Evolutionary conservation across 1,140 invertebrate genomes (phyloP), one percentile per base, ranked within the genome.

Genomic region (Stegodyphus mimosarum): DNA sequence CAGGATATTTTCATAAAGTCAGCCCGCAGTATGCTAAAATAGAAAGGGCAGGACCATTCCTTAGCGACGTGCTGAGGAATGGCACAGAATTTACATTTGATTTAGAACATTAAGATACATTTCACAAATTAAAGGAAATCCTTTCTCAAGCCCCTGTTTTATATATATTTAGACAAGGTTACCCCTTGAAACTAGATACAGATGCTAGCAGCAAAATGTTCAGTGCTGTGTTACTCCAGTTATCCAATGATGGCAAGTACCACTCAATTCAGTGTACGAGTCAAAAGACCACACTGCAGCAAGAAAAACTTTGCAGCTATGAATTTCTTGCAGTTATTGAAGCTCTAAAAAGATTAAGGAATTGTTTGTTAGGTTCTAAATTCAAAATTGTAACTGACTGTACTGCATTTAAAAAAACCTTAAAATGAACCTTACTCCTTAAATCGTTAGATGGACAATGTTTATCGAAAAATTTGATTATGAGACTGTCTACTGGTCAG

Each of bases 201-300:
- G 87, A 88, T 83, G 91, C 92, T n/a, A 91, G 89, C 63, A 83
- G 89, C 0, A 90, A 90, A 87, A 92, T 91, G 15, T 87, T 93
- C 6, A 91, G 92, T 0, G 90, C 90, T 5, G 89, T 92, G 7
- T 83, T 93, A 0, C 89, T 89, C 5, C 92, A 93, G 81, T 87
- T 89, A 33, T 15, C 87, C 18, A 89, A 91, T 52, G 71, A 83
- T 67, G 71, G 71, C 15, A 70, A 63, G 0, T 50, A 60, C n/a
- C 33, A 81, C 17, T 15, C 75, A 1, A 17, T 78, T 6, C 33
- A 78, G 9, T 67, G 15, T n/a, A 66, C 49, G 18, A 78, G 63
- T 66, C 49, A 50, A 17, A 81, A 81, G 15, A 81, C 53, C n/a
- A 18, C 70, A 5, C 55, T 18, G 9, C 48, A 49, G 48, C 70